These are phyloP conservation scores for Microtus pennsylvanicus DNA, from an alignment of 2,113 vertebrate genomes.

Conservation along the genomic window DNA sequence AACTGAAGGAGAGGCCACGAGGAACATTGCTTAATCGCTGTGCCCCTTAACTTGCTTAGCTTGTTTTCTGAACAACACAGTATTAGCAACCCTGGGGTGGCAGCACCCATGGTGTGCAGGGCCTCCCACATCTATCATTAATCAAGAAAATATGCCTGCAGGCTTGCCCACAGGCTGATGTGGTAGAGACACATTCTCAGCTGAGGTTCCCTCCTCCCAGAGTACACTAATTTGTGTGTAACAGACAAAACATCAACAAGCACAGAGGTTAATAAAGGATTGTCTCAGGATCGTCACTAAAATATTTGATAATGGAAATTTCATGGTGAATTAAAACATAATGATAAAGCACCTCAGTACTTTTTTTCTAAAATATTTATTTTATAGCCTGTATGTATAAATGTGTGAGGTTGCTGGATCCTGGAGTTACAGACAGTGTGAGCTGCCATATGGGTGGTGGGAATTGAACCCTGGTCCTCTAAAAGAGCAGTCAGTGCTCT, in stretches of 20 bases:
- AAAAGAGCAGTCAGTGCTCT: too few species aligned
- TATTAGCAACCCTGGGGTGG: background rate
- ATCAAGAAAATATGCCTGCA: background rate
- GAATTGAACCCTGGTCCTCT: too few species aligned
- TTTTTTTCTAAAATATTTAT: background rate
- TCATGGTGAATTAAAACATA: constrained; percentile 32
- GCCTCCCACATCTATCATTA: background rate
- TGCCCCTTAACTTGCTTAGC: background rate
- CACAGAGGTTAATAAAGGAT: background rate
- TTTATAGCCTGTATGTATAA: too few species aligned
- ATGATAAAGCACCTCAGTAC: constrained; percentile 23
- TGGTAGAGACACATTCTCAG: too few species aligned
- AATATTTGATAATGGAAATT: constrained; percentile 54
- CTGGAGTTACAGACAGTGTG: too few species aligned
- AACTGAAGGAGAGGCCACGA: background rate
- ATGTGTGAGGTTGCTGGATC: too few species aligned
- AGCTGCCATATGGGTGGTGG: too few species aligned
- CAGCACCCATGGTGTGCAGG: background rate
- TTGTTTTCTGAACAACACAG: background rate
- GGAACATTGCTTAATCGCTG: background rate
- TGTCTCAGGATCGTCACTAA: constrained; percentile 34
- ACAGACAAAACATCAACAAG: background rate
- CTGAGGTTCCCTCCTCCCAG: background rate
- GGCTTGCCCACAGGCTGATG: background rate
- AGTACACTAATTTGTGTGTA: background rate